A percentile compares a stretch with the other conserved stretches of the same genome.
Conservation (phyloP, 1,140 invertebrate species). For the Pseudomyrmex dendroicus region DNA sequence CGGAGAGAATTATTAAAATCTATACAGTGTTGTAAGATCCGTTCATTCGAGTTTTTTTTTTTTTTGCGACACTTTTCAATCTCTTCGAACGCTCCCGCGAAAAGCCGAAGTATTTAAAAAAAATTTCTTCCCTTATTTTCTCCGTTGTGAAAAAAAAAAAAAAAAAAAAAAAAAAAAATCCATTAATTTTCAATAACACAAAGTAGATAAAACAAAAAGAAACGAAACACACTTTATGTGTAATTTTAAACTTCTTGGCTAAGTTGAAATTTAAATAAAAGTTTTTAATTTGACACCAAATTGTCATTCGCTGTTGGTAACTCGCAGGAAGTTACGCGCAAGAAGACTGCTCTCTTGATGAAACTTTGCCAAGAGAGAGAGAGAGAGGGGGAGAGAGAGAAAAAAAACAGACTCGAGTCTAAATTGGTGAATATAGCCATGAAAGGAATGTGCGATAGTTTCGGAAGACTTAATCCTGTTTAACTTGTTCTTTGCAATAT, state of each 20-base stretch:
- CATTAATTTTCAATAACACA: slow-evolving; percentile 5
- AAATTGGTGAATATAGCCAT: neutral
- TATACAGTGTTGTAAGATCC: slow-evolving; percentile 5
- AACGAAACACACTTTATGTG: neutral
- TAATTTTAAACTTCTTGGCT: slow-evolving; percentile 16
- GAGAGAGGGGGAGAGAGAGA: too few species aligned
- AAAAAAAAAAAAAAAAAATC: too few species aligned
- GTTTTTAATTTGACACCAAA: slow-evolving; percentile 11
- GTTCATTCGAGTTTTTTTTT: neutral
- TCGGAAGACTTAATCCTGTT: neutral
- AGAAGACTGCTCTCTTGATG: slow-evolving; percentile 29
- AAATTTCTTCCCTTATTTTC: neutral
- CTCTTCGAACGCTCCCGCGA: too few species aligned
- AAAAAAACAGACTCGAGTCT: neutral
- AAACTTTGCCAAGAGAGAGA: slow-evolving; percentile 8
- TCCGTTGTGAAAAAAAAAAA: neutral
- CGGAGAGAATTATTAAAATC: slow-evolving; percentile 49
- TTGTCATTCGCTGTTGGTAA: slow-evolving; percentile 14
- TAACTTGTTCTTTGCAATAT: neutral
- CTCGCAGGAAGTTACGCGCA: neutral
- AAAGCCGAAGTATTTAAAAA: too few species aligned
- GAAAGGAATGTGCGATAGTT: slow-evolving; percentile 15
- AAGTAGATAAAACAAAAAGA: slow-evolving; percentile 11
- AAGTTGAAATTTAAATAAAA: slow-evolving; percentile 14
- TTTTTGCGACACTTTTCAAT: neutral